A percentile compares a stretch with the other conserved stretches of the same genome.
phyloP scores from a whole-genome alignment of 2,797 vertebrate genomes.

The Sparus aurata region DNA sequence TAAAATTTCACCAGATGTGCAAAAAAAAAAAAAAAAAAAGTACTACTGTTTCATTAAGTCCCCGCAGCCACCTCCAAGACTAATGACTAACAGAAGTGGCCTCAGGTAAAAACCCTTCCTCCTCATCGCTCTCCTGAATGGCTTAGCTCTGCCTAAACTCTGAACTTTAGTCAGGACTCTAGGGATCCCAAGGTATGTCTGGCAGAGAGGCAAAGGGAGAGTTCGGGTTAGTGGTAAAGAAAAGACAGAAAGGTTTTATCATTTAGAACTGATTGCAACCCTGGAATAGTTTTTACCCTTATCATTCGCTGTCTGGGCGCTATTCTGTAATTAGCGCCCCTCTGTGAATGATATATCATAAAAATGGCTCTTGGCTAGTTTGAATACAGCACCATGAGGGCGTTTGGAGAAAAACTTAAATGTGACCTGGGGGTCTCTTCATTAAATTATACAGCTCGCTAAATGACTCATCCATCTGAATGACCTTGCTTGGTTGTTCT shows the following conservation, averaged over 20 bases:
- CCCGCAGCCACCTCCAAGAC: conserved; percentile 46
- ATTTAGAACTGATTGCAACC: conserved; percentile 9
- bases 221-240: conserved; percentile 4
- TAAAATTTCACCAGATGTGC: conserved; percentile 57
- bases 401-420: conserved; percentile 53
- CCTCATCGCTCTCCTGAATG: conserved; percentile 29
- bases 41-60: conserved; percentile 44
- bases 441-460: conserved; percentile 74
- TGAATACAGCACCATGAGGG: conserved; percentile 69
- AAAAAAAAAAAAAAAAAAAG: conserved; percentile 1
- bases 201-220: not conserved
- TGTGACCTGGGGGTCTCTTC: conserved; percentile 68
- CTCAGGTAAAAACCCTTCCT: conserved; percentile 40
- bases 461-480: conserved; percentile 77
- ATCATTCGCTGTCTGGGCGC: conserved; percentile 33
- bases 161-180: conserved; percentile 53
- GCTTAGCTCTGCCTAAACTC: conserved; percentile 17
- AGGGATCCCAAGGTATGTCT: conserved; percentile 12
- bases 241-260: conserved; percentile 25
- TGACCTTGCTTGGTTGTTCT: conserved; percentile 69
- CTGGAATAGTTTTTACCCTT: conserved; percentile 41
- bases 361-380: conserved; percentile 62
- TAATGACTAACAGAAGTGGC: conserved; percentile 48
- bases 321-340: conserved; percentile 62
- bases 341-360: conserved; percentile 67